phyloP scores from a whole-genome alignment of 1,140 invertebrate species.

The Zaprionus capensis region DNA sequence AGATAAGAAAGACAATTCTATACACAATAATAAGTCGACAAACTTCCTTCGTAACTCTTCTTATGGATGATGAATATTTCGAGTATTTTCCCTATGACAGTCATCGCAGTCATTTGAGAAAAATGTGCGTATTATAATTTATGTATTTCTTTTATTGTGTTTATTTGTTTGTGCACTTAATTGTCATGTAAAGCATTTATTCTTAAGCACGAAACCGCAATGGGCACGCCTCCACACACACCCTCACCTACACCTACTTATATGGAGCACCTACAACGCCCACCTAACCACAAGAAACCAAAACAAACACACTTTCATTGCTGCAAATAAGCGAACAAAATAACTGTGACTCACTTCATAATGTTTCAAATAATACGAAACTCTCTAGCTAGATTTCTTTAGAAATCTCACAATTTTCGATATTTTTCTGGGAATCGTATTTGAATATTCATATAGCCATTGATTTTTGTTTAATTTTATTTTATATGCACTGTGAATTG shows the following conservation, averaged over 20 bases:
- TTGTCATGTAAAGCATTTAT: slow-evolving; percentile 46
- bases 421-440: background rate
- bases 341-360: slow-evolving; percentile 22
- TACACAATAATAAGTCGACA: background rate
- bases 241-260: slow-evolving; percentile 28
- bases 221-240: slow-evolving; percentile 43
- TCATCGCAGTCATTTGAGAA: slow-evolving; percentile 74
- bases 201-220: slow-evolving; percentile 57
- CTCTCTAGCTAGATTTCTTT: background rate
- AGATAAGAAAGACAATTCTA: slow-evolving; percentile 7
- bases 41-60: slow-evolving; percentile 12
- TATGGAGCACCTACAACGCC: slow-evolving; percentile 15
- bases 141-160: slow-evolving; percentile 17
- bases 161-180: slow-evolving; percentile 50
- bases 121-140: slow-evolving; percentile 68
- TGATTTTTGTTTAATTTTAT: background rate
- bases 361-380: background rate
- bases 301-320: slow-evolving; percentile 38
- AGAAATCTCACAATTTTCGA: background rate
- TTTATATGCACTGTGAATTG: background rate
- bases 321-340: slow-evolving; percentile 4
- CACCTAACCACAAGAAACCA: slow-evolving; percentile 14
- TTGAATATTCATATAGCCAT: background rate
- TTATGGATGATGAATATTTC: slow-evolving; percentile 78
- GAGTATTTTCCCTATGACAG: slow-evolving; percentile 78